Conservation (phyloP, 2,888 invertebrate genomes). For the Machimus rusticus region DNA sequence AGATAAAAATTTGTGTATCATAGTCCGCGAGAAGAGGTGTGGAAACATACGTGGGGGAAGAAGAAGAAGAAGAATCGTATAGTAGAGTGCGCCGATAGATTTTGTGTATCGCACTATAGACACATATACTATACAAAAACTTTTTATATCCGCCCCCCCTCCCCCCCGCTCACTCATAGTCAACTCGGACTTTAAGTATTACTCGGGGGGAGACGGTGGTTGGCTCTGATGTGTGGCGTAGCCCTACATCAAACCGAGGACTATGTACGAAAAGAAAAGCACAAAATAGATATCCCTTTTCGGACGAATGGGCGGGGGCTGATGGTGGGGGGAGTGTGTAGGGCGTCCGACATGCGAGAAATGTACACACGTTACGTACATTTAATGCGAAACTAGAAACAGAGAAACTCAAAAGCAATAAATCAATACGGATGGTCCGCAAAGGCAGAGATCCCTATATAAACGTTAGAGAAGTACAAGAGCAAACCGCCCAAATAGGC, state of each 20-base stretch:
- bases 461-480: constrained; percentile 35
- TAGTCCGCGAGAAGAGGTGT: constrained; percentile 16
- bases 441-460: constrained; percentile 46
- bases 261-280: constrained; percentile 33
- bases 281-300: constrained; percentile 39
- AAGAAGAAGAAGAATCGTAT: not conserved
- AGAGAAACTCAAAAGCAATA: constrained; percentile 54
- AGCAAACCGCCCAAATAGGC: constrained; percentile 40
- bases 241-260: constrained; percentile 24
- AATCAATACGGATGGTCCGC: constrained; percentile 54
- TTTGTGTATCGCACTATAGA: constrained; percentile 3
- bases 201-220: not conserved
- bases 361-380: constrained; percentile 41
- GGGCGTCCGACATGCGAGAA: constrained; percentile 22
- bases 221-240: constrained; percentile 11
- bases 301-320: not conserved
- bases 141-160: constrained; percentile 1
- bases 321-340: not conserved
- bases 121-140: constrained; percentile 4
- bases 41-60: not conserved
- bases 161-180: not conserved
- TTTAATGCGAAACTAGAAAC: constrained; percentile 39
- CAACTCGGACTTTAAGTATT: constrained; percentile 25
- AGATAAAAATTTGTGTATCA: constrained; percentile 39
- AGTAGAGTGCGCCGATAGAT: constrained; percentile 8